Evolutionary conservation across 2,888 invertebrate genomes (phyloP), one percentile per base, ranked within the genome.

Genomic region (Drosophila flavopinicola): DNA sequence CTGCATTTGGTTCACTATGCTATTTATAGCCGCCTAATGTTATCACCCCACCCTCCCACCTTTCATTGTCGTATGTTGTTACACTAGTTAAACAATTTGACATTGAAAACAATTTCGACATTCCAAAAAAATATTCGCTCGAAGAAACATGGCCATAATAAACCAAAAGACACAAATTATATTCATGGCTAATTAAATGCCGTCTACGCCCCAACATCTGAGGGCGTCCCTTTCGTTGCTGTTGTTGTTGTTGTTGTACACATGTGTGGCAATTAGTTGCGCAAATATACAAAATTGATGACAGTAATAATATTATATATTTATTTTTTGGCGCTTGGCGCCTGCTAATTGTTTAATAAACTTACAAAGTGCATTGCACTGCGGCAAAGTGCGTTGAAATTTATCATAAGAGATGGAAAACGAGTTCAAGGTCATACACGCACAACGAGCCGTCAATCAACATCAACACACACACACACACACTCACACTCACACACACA

Each of bases 391-490:
- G 74, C 77, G 73, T 61, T 42, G 52, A 60, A 61, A 71, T 82
- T 63, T 52, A 78, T 84, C 74, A n/a, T n/a, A 80, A 79, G 58
- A 67, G 38, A 65, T 35, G 58, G n/a, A n/a, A 77, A 82, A 72
- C 69, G 80, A 84, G 82, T 80, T 85, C 82, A 82, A 83, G 82
- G 82, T 0, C 20, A 44, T 17, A 9, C 52, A 67, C 45, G 65
- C 65, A 61, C 51, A 39, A 54, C 45, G 60, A 72, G 74, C 67
- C 83, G 70, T 75, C 67, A 66, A 64, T 78, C 75, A 75, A 54
- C 49, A 52, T 53, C 56, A 56, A 51, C 49, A 10, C 3, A 13
- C 33, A 33, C 13, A 15, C 9, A 17, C 27, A 9, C 29, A 27
- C n/a, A 17, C 42, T 27, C 6, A n/a, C n/a, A n/a, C n/a, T n/a